Base-by-base conservation (phyloP, 2,113 vertebrate genomes). In the Coryphaenoides rupestris region DNA sequence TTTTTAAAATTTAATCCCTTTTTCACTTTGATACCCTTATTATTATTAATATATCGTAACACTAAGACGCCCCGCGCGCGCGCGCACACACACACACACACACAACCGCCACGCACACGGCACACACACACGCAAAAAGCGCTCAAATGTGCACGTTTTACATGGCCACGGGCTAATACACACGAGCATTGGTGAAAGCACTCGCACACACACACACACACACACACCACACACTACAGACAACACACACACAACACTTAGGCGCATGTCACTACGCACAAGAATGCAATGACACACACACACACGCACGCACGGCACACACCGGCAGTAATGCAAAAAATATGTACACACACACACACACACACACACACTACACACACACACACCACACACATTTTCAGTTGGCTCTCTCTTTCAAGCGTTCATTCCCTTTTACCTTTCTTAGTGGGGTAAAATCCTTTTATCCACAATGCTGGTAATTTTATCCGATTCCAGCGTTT, bases 401-500 rank as follows among this genome's bases (percentile, higher is more conserved):
- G 93, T n/a, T 94, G 93, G 93, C 95, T 94, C 95, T 94, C 93
- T 93, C 74, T 94, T 93, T 92, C 74, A 80, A 92, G 96, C 93
- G 96, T 98, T 96, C 97, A 96, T 96, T 96, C 93, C 94, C 81
- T 86, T 87, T 88, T 95, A 98, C 96, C 95, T 98, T 98, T 94
- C 97, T 98, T 96, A 95, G 94, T 94, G 93, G 93, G 93, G 87
- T 94, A 89, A 86, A 98, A 98, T 96, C 95, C 95, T 98, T 98
- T 98, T 98, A 98, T 98, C 96, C 95, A 99, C 97, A 98, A 99
- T 98, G 94, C n/a, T n/a, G 95, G 94, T 98, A 98, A 99, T 99
- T 99, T 98, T 99, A 99, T 98, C 96, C 96, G 97, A 98, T 98
- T 98, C 96, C 93, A 97, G 92, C 93, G 93, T 96, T 98, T 99